Base-by-base conservation (phyloP, 1,140 invertebrate species). In the Panulirus ornatus region DNA sequence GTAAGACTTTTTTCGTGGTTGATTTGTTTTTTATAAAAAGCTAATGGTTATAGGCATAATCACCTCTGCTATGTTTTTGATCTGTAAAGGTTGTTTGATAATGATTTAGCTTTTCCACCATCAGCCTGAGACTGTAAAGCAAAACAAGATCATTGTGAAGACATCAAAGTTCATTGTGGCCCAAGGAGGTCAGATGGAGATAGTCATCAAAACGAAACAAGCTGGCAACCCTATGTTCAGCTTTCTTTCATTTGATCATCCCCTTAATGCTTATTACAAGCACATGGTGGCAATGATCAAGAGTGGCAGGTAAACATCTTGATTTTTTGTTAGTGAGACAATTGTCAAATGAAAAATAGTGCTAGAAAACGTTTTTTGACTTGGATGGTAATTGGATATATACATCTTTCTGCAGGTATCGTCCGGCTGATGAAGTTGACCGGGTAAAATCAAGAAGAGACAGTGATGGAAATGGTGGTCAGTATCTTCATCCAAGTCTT, bases 121-220 rank as follows among this genome's bases (percentile, higher is more conserved):
- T 91, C 94, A 99, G 97, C 99, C 99, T n/a, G 96, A 96, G 91
- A 97, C 96, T 8, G 95, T 97, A 93, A 99, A 99, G 93, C 95
- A 97, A 92, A 97, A 99, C 94, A 96, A 97, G 5, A 97, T 99
- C 82, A 99, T 99, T 93, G 98, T 99, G 93, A 99, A 98, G 94
- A 99, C 99, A 0, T 98, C 99, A 0, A 94, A 96, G 78, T 99
- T 99, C 94, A 98, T 99, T 91, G 96, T 97, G 89, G 95, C 96
- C 70, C 98, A 99, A 94, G 99, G 98, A 0, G 95, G 96, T 44
- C 99, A 99, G 94, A 99, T 99, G 98, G 99, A 99, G 94, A 99
- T 99, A 83, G 95, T 99, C 0, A 96, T 99, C 84, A 99, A 99
- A 94, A 97, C 98, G 11, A 99, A 99, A 94, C 99, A 99, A 94